phyloP scores from a whole-genome alignment of 2,113 vertebrate species.

The Atlantisia rogersi region DNA sequence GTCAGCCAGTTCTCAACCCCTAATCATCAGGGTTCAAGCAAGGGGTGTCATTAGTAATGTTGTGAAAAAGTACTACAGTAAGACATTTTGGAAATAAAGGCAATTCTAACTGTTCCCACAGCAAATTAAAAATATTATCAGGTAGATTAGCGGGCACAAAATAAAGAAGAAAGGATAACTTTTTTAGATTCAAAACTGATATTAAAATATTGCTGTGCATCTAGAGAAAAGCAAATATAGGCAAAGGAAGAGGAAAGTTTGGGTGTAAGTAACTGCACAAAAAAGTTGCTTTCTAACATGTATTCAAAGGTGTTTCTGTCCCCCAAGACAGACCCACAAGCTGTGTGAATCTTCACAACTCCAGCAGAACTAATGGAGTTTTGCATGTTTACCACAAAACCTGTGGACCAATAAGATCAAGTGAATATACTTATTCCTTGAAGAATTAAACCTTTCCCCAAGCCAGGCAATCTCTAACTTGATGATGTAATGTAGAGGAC shows the following conservation, averaged over 20 bases:
- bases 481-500: neutral
- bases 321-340: neutral
- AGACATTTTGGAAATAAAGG: neutral
- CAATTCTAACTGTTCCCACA: neutral
- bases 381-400: neutral
- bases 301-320: neutral
- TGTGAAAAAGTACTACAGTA: neutral
- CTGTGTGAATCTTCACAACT: neutral
- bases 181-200: neutral
- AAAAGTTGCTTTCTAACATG: neutral
- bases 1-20: neutral
- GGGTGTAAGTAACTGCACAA: neutral
- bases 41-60: neutral
- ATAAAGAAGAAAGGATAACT: neutral
- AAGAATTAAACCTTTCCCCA: neutral
- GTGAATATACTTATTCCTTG: neutral
- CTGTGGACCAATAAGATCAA: neutral
- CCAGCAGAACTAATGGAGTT: neutral
- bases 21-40: neutral
- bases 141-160: neutral
- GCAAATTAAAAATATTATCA: neutral
- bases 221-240: neutral
- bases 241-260: neutral
- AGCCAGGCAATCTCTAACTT: fast-evolving
- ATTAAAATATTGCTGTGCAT: neutral